phyloP scores from a whole-genome alignment of 37 sponge, comb jelly and placozoan species.

The Agelas oroides region DNA sequence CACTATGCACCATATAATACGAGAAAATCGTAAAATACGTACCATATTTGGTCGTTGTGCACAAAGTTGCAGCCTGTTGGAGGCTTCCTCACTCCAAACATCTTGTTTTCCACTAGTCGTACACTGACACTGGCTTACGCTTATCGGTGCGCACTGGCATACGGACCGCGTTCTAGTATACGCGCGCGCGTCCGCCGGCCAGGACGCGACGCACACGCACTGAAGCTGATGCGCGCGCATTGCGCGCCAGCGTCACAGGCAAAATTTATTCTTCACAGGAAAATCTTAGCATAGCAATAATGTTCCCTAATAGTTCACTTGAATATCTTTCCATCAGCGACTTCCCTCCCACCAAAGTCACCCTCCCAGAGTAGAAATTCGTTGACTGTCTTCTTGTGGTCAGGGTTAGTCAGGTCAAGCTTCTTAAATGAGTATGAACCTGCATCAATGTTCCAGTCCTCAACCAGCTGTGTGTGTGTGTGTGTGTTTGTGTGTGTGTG shows the following conservation, averaged over 20 bases:
- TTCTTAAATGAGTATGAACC: slow-evolving; percentile 82
- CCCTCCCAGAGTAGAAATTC: slow-evolving; percentile 82
- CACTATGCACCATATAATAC: not conserved
- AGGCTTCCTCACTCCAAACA: slow-evolving; percentile 15
- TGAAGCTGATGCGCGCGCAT: no score
- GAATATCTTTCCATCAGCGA: slow-evolving; percentile 83
- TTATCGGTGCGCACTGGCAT: no score
- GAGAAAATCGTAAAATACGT: not conserved
- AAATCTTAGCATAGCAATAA: no score
- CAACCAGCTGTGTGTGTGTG: slow-evolving; percentile 42
- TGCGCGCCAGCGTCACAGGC: no score
- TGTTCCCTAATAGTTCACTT: slow-evolving; percentile 59
- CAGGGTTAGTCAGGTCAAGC: slow-evolving; percentile 72
- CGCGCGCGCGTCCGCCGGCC: no score
- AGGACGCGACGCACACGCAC: no score
- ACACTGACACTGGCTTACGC: no score
- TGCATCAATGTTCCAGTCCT: slow-evolving; percentile 92
- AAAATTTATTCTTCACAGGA: no score
- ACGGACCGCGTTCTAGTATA: no score
- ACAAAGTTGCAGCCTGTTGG: slow-evolving; percentile 44
- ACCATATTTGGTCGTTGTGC: slow-evolving; percentile 53
- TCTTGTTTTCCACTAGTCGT: no score
- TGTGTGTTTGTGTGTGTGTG: not conserved
- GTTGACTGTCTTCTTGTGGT: slow-evolving; percentile 56
- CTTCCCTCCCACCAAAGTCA: slow-evolving; percentile 70